Evolutionary conservation across 1,140 invertebrate genomes (phyloP).

Genomic region (Zaprionus tsacasi): DNA sequence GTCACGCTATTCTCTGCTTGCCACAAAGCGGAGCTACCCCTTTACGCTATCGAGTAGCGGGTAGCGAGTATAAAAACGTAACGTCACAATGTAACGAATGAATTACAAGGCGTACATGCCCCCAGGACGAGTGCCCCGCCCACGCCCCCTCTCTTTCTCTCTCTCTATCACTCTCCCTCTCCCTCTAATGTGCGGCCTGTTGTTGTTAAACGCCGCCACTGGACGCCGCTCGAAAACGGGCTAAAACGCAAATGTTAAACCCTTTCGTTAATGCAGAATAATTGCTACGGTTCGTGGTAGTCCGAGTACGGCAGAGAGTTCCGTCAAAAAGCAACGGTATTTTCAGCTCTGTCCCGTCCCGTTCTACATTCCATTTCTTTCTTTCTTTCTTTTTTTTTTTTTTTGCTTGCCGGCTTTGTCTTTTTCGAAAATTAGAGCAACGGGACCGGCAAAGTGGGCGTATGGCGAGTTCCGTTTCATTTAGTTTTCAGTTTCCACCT

Average conservation of each 20-base stretch:
- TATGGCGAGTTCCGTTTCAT: constrained; percentile 78
- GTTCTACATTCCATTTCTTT: constrained; percentile 14
- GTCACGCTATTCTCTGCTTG: no score
- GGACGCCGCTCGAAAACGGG: constrained; percentile 57
- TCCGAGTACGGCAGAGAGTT: constrained; percentile 46
- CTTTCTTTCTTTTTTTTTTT: constrained; percentile 27
- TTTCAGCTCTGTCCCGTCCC: constrained; percentile 6
- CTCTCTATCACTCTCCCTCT: neutral
- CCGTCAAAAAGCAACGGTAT: constrained; percentile 42
- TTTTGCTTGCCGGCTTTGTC: constrained; percentile 7
- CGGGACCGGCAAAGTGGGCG: constrained; percentile 62
- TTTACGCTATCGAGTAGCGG: no score
- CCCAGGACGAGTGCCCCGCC: constrained; percentile 48
- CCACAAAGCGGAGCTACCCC: no score
- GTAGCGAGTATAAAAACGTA: neutral
- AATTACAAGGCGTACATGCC: constrained; percentile 78
- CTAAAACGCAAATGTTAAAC: constrained; percentile 82
- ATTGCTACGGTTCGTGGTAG: constrained; percentile 78
- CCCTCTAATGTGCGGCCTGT: constrained; percentile 69
- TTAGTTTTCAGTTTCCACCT: constrained; percentile 82
- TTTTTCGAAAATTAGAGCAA: constrained; percentile 70
- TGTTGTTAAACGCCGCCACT: constrained; percentile 52
- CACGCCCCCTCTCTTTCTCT: neutral
- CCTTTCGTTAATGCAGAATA: constrained; percentile 82
- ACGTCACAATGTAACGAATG: constrained; percentile 58